Conservation (phyloP, 2,888 invertebrate species). For the Harpalus rubripes region DNA sequence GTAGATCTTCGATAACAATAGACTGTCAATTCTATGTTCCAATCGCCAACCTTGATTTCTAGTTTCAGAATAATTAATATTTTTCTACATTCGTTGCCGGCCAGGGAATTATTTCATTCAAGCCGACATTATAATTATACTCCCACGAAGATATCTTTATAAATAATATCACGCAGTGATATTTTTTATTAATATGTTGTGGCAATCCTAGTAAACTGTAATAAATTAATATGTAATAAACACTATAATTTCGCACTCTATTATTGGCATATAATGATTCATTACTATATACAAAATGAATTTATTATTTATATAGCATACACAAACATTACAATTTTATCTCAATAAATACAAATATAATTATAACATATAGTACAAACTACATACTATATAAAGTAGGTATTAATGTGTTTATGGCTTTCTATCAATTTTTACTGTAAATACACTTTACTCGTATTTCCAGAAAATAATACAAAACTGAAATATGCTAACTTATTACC, state of each 20-base stretch:
- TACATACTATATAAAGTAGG: no score
- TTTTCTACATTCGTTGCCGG: constrained; percentile 14
- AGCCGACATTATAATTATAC: constrained; percentile 50
- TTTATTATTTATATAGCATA: background rate
- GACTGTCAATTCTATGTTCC: constrained; percentile 50
- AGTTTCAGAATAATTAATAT: constrained; percentile 52
- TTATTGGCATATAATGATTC: constrained; percentile 8
- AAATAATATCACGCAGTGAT: background rate
- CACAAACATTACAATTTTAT: background rate
- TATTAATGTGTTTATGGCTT: no score
- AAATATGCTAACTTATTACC: no score
- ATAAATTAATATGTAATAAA: constrained; percentile 34
- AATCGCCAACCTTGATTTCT: constrained; percentile 50
- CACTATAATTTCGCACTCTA: constrained; percentile 35
- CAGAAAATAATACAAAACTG: no score
- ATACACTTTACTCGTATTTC: no score
- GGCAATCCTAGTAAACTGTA: constrained; percentile 9
- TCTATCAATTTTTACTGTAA: no score
- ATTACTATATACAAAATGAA: background rate
- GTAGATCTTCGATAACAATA: constrained; percentile 55
- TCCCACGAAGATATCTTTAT: constrained; percentile 55
- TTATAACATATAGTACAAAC: no score
- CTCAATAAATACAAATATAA: no score
- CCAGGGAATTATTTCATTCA: constrained; percentile 44
- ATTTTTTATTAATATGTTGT: constrained; percentile 29